Conservation (phyloP, 1,140 invertebrate species). For the Diorhabda sublineata region DNA sequence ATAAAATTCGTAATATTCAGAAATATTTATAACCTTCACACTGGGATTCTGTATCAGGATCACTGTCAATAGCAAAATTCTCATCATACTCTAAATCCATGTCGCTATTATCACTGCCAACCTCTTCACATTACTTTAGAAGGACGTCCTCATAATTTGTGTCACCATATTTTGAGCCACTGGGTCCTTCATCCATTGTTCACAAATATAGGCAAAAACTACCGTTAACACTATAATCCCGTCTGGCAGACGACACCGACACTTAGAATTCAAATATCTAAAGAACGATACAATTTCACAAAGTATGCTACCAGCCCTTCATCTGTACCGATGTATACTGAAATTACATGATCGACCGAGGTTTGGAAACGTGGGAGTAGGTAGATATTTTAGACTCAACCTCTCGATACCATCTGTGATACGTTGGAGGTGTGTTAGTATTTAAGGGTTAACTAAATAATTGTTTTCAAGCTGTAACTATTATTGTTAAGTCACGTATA, state of each 20-base stretch:
- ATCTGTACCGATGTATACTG: constrained; percentile 11
- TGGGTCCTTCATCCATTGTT: constrained; percentile 8
- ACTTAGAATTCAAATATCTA: constrained; percentile 20
- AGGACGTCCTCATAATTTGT: constrained; percentile 6
- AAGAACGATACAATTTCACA: not conserved
- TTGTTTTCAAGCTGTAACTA: too few relatives aligned
- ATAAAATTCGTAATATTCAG: not conserved
- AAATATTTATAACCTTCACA: not conserved
- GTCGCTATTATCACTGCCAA: constrained; percentile 6
- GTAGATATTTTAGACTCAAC: constrained; percentile 7
- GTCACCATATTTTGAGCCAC: constrained; percentile 2
- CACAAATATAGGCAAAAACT: not conserved
- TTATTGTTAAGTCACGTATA: too few relatives aligned
- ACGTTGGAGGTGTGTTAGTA: not conserved
- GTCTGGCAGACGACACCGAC: not conserved
- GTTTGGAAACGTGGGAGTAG: constrained; percentile 1
- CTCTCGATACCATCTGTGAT: not conserved
- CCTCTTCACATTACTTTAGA: constrained; percentile 10
- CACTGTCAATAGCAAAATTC: constrained; percentile 12
- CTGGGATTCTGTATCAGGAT: constrained; percentile 5
- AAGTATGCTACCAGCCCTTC: not conserved
- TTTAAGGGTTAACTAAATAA: too few relatives aligned
- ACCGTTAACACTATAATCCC: constrained; percentile 6
- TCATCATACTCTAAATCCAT: constrained; percentile 4
- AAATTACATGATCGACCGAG: constrained; percentile 21